These are phyloP conservation scores for Nestor notabilis DNA, from an alignment of 2,113 vertebrate genomes.

Conservation along the genomic window DNA sequence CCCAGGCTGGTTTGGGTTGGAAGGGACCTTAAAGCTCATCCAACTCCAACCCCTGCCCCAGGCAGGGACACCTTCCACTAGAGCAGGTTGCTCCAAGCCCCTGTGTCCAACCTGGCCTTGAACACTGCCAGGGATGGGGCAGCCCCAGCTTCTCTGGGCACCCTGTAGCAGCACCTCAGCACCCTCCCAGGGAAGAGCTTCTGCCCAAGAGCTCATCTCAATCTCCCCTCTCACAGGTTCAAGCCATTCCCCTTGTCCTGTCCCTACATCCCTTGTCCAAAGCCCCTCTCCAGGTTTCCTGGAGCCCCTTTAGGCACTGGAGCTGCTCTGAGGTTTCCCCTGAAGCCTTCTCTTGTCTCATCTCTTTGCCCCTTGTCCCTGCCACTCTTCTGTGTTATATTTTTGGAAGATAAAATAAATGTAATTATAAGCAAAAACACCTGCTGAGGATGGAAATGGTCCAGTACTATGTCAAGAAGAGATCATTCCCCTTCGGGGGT, in stretches of 20 bases:
- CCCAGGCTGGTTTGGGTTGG: not conserved
- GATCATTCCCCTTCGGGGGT: not conserved
- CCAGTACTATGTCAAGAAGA: not conserved
- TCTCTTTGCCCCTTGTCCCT: not conserved
- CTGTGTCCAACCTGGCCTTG: no score
- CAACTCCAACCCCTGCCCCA: fast-evolving
- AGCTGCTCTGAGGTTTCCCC: not conserved
- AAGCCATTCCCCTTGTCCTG: not conserved
- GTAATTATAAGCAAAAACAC: not conserved
- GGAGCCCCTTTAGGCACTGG: not conserved
- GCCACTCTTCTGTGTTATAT: not conserved
- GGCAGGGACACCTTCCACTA: not conserved
- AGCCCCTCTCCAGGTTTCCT: not conserved
- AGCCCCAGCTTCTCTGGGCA: no score
- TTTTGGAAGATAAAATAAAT: not conserved
- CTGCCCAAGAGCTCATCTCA: not conserved
- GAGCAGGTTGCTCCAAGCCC: not conserved
- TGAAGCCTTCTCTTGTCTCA: not conserved
- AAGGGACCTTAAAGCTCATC: not conserved
- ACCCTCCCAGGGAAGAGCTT: no score
- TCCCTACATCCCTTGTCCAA: not conserved
- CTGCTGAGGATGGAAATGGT: not conserved
- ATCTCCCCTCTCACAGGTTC: not conserved
- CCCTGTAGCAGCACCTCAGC: no score
- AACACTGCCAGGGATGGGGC: no score